Percentiles rank a stretch among this genome's conserved stretches.
Conservation (phyloP, 1,140 invertebrate species). For the Microplitis mediator region DNA sequence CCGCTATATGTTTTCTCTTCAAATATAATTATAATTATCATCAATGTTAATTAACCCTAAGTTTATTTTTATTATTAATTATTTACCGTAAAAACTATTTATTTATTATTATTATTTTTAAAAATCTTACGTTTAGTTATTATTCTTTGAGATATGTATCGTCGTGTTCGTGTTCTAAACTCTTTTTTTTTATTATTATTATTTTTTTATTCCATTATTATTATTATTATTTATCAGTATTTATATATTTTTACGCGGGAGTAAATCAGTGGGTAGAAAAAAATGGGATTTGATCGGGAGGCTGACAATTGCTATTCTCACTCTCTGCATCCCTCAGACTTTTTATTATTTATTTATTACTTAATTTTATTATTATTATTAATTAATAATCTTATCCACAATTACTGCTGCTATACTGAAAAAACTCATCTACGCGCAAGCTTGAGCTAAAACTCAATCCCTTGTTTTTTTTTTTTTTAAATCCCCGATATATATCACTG, state of each 20-base stretch:
- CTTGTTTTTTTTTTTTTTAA: slow-evolving; percentile 13
- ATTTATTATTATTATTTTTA: slow-evolving; percentile 43
- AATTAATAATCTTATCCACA: not conserved
- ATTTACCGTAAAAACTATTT: slow-evolving; percentile 26
- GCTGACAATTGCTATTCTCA: slow-evolving; percentile 13
- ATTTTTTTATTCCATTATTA: slow-evolving; percentile 33
- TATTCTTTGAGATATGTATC: slow-evolving; percentile 65
- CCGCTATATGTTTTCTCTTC: slow-evolving; percentile 10
- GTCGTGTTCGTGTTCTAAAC: slow-evolving; percentile 48
- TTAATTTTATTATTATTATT: slow-evolving; percentile 10
- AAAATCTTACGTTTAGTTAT: slow-evolving; percentile 61
- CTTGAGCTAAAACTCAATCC: not conserved
- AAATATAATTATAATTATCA: no score
- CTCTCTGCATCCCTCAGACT: slow-evolving; percentile 8
- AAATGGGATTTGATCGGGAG: not conserved
- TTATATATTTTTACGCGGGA: not conserved
- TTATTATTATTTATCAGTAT: slow-evolving; percentile 15
- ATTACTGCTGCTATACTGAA: not conserved
- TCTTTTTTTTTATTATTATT: slow-evolving; percentile 10
- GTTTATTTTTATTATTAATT: slow-evolving; percentile 58
- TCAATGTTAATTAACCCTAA: no score
- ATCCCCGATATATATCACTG: slow-evolving; percentile 24
- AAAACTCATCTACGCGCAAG: not conserved
- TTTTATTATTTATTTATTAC: slow-evolving; percentile 2
- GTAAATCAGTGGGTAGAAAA: not conserved